Evolutionary conservation across 2,888 invertebrate species (phyloP), one percentile per base, ranked within the genome.

Genomic region (Chelonus formosanus): DNA sequence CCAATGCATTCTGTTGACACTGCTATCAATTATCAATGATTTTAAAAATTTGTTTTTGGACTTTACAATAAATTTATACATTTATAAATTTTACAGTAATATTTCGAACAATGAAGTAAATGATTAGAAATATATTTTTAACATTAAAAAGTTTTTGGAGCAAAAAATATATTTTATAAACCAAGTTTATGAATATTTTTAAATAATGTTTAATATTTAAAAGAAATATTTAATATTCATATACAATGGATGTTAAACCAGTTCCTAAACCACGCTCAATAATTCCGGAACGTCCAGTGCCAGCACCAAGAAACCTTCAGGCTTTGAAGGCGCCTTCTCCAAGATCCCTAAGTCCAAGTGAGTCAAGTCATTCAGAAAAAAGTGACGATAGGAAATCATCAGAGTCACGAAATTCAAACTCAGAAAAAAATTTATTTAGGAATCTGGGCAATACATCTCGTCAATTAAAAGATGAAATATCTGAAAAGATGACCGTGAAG

Each of bases 391-490:
- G 44, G 4, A 69, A 74, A 64, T 74, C 76, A 1, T 36, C 60
- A 5, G 75, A 75, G n/a, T 70, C 72, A 52, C 48, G 70, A 5
- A 32, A 64, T 60, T 48, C 71, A 60, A 45, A 60, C 52, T 3
- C 73, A 0, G 75, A 31, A 4, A 68, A 61, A 8, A 65, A 61
- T 32, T 80, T 81, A 61, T 79, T 82, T 34, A 75, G 78, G 32
- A 79, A 65, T 8, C 59, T 82, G 31, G 71, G 78, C 44, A 76
- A 74, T 3, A 86, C 86, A 3, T 87, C 88, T 1, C 85, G 86
- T 7, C 87, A 87, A 7, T 77, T 88, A 50, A 84, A 87, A 68
- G 86, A 87, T 66, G 86, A 86, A 56, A 86, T 88, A 10, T 86
- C 87, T 3, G 86, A 77, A 84, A 87, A 77, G 67, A 75, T 82